Conservation (phyloP, 2,797 vertebrate species). For the Percopsis omiscomaycus region DNA sequence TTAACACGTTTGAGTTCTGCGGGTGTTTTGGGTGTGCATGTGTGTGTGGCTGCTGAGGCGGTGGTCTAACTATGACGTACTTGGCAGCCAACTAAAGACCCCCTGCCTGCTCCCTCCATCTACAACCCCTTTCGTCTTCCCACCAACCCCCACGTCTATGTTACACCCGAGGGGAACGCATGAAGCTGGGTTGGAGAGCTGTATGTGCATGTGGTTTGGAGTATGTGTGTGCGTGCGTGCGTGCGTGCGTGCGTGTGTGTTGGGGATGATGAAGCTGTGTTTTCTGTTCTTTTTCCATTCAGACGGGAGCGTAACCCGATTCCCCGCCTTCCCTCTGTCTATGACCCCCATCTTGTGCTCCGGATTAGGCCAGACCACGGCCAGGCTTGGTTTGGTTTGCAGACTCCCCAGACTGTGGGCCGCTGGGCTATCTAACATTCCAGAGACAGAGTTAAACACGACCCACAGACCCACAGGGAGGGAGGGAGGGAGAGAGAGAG, state of each 20-base stretch:
- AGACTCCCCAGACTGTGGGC: constrained; percentile 52
- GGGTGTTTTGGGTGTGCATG: constrained; percentile 14
- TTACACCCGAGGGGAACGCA: constrained; percentile 66
- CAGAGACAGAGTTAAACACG: constrained; percentile 45
- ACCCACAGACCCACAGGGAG: constrained; percentile 3
- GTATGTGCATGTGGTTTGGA: not conserved
- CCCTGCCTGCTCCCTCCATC: constrained; percentile 5
- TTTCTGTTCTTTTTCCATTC: constrained; percentile 62
- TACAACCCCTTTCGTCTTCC: constrained; percentile 6
- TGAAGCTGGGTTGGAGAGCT: constrained; percentile 61
- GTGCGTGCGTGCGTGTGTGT: not conserved
- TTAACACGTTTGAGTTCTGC: constrained; percentile 3
- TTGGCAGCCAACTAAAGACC: constrained; percentile 20
- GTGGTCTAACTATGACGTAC: constrained; percentile 45
- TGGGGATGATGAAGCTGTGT: constrained; percentile 51
- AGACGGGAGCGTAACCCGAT: constrained; percentile 52
- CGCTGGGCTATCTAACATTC: constrained; percentile 57
- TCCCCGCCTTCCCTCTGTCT: constrained; percentile 28
- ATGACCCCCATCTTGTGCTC: constrained; percentile 34
- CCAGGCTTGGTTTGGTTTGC: constrained; percentile 34
- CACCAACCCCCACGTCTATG: constrained; percentile 35
- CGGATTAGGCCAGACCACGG: constrained; percentile 44
- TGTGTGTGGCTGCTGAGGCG: constrained; percentile 2
- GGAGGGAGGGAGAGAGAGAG: not conserved
- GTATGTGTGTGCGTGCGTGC: constrained; percentile 5